These are phyloP conservation scores for Macquaria ambigua DNA, from an alignment of 2,113 vertebrate species.

Conservation along the genomic window DNA sequence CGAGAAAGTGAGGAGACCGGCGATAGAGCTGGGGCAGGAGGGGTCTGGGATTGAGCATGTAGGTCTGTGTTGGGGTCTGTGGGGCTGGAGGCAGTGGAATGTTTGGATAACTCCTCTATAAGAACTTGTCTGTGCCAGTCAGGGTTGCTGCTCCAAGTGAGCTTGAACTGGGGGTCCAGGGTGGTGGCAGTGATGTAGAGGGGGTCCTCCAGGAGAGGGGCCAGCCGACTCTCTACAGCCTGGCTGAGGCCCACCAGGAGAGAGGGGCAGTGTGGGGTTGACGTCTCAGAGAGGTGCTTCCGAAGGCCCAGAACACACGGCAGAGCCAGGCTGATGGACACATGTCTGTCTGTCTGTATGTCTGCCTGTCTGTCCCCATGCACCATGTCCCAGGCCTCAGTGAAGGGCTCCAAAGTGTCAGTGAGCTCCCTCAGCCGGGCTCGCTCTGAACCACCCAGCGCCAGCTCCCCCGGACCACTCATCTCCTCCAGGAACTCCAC, in stretches of 20 bases:
- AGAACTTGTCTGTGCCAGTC: conserved; percentile 87
- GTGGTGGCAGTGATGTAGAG: conserved; percentile 85
- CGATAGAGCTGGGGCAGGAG: conserved; percentile 66
- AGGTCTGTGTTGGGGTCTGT: conserved; percentile 74
- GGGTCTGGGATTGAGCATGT: conserved; percentile 73
- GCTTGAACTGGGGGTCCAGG: conserved; percentile 87
- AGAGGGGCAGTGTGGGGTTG: conserved; percentile 79
- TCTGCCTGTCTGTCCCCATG: conserved; percentile 77
- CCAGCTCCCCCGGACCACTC: conserved; percentile 81
- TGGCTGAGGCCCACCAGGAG: conserved; percentile 80
- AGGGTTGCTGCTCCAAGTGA: conserved; percentile 87
- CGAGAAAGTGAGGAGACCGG: conserved; percentile 79
- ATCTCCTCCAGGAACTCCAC: conserved; percentile 86
- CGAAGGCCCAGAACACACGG: conserved; percentile 86
- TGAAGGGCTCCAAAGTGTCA: conserved; percentile 85
- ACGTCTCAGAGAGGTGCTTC: conserved; percentile 85
- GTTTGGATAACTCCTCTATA: conserved; percentile 84
- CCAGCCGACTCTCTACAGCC: conserved; percentile 79
- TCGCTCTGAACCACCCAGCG: conserved; percentile 75
- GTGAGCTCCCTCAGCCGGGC: conserved; percentile 81
- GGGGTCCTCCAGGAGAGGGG: conserved; percentile 83
- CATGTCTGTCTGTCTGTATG: conserved; percentile 79
- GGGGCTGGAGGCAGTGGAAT: conserved; percentile 69
- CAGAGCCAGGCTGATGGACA: conserved; percentile 85
- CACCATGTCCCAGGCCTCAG: conserved; percentile 87